phyloP scores from a whole-genome alignment of 2,888 invertebrate genomes.

The Yponomeuta evonymella region DNA sequence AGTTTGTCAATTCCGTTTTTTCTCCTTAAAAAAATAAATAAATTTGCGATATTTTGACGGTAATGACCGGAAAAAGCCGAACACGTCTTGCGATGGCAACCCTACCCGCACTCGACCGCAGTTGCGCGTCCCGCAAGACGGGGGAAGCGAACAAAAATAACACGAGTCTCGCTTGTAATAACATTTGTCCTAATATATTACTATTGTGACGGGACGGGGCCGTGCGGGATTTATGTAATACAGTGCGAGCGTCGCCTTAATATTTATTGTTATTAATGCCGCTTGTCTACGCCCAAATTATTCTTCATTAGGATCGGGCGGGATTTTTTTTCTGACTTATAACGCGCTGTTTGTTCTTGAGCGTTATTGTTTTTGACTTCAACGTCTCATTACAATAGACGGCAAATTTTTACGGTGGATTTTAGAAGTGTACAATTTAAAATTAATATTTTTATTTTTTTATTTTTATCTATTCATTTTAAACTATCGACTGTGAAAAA shows the following conservation, averaged over 20 bases:
- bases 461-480: too few species aligned
- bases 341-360: background rate
- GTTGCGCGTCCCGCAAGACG: background rate
- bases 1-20: too few species aligned
- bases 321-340: background rate
- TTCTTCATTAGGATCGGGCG: slow-evolving; percentile 48
- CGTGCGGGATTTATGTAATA: slow-evolving; percentile 61
- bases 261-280: slow-evolving; percentile 69
- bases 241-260: slow-evolving; percentile 61
- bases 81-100: too few species aligned
- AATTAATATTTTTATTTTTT: too few species aligned
- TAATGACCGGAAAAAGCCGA: too few species aligned
- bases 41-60: too few species aligned
- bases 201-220: slow-evolving; percentile 64
- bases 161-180: slow-evolving; percentile 70
- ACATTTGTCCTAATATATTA: slow-evolving; percentile 74
- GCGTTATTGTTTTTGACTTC: slow-evolving; percentile 9
- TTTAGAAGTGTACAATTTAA: too few species aligned
- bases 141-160: slow-evolving; percentile 65
- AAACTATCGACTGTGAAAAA: too few species aligned
- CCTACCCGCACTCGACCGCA: too few species aligned
- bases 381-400: background rate
- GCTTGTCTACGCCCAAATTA: slow-evolving; percentile 57
- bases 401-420: too few species aligned
- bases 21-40: too few species aligned